Evolutionary conservation across 2,888 invertebrate genomes (phyloP).

Genomic region (Himalopsyche tibetana): DNA sequence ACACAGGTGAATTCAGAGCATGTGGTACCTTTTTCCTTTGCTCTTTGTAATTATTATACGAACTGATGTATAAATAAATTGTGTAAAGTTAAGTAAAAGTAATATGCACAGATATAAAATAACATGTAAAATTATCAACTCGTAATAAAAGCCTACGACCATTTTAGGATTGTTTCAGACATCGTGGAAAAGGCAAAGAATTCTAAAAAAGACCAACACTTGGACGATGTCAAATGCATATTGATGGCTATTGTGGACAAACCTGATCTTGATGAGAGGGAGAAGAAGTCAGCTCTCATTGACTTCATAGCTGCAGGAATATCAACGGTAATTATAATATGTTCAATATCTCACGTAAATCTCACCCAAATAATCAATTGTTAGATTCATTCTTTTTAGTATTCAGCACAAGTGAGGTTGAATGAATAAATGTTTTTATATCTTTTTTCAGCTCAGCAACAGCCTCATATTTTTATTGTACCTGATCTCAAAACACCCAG

Average conservation of each 20-base stretch:
- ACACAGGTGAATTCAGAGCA: no score
- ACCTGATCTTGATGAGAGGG: constrained; percentile 84
- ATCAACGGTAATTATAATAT: constrained; percentile 81
- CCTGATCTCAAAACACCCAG: constrained; percentile 82
- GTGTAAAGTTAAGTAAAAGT: no score
- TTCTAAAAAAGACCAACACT: constrained; percentile 76
- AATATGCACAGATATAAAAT: background rate
- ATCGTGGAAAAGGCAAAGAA: constrained; percentile 84
- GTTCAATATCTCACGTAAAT: constrained; percentile 22
- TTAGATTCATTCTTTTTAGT: background rate
- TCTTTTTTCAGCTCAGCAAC: constrained; percentile 82
- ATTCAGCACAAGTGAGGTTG: no score
- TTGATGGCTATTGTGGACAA: constrained; percentile 86
- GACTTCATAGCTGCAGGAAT: constrained; percentile 93
- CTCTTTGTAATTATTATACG: no score
- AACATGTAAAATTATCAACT: background rate
- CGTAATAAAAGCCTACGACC: background rate
- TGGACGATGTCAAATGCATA: constrained; percentile 82
- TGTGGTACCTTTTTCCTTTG: no score
- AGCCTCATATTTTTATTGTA: constrained; percentile 87
- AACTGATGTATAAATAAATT: no score
- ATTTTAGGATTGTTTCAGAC: constrained; percentile 84
- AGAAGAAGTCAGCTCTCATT: constrained; percentile 90
- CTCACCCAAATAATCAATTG: background rate
- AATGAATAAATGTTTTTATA: background rate